Conservation (phyloP, 2,113 vertebrate genomes). For the Noctilio leporinus region DNA sequence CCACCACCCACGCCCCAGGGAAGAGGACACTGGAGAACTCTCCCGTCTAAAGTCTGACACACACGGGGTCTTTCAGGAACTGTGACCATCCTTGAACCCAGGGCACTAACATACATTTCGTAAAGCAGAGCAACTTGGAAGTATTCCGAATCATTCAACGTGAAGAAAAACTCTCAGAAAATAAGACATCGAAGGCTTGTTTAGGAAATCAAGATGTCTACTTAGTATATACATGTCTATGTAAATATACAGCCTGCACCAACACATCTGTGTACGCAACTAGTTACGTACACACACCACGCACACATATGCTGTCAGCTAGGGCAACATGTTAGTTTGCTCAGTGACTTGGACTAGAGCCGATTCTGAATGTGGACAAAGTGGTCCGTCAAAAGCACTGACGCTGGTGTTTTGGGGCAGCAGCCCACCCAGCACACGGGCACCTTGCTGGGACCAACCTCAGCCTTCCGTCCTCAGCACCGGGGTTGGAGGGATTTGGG, state of each 20-base stretch:
- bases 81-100: not conserved
- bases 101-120: rapidly evolving
- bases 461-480: not conserved
- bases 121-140: not conserved
- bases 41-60: not conserved
- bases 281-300: not conserved
- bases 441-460: no score
- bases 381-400: not conserved
- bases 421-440: no score
- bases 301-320: not conserved
- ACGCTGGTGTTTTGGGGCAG: no score
- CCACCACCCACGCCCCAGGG: not conserved
- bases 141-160: not conserved
- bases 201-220: not conserved
- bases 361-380: not conserved
- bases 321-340: not conserved
- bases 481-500: rapidly evolving
- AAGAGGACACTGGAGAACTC: rapidly evolving
- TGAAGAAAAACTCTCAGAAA: not conserved
- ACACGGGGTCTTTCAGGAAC: rapidly evolving
- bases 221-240: not conserved
- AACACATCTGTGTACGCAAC: rapidly evolving
- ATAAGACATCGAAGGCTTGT: not conserved
- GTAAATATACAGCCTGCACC: not conserved
- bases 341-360: not conserved